Percentiles rank a stretch among this genome's conserved stretches.
Evolutionary conservation across 2,113 vertebrate genomes (phyloP).

Genomic region (Menura novaehollandiae): DNA sequence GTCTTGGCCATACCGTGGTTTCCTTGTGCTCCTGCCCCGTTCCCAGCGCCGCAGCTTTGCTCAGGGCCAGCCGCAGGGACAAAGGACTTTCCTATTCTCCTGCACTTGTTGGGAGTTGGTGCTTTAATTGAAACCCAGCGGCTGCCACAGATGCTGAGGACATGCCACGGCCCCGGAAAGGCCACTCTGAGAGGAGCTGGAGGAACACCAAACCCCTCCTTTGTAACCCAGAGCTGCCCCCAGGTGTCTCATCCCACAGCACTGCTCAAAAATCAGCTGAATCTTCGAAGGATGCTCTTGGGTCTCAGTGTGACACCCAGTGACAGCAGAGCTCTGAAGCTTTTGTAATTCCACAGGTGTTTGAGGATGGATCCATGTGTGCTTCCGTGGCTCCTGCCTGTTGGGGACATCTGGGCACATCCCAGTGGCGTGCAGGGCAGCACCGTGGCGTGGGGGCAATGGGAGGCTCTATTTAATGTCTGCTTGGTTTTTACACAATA

Average conservation of each 20-base stretch:
- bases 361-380: neutral
- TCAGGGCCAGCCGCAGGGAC: neutral
- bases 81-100: slow-evolving; percentile 28
- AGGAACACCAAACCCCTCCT: neutral
- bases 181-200: neutral
- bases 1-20: rapidly evolving
- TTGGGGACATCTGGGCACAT: neutral
- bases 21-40: neutral
- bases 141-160: neutral
- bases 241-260: neutral
- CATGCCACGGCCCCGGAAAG: rapidly evolving
- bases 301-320: neutral
- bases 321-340: neutral
- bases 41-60: neutral
- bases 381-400: neutral
- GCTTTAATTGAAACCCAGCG: neutral
- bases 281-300: neutral
- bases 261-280: neutral
- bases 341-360: neutral
- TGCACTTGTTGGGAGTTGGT: slow-evolving; percentile 32
- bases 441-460: rapidly evolving
- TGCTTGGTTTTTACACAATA: slow-evolving; percentile 61
- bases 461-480: neutral
- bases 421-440: neutral
- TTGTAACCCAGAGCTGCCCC: neutral